Percentiles rank a stretch among this genome's conserved stretches.
Evolutionary conservation across 2,113 vertebrate genomes (phyloP).

Genomic region (Euleptes europaea): DNA sequence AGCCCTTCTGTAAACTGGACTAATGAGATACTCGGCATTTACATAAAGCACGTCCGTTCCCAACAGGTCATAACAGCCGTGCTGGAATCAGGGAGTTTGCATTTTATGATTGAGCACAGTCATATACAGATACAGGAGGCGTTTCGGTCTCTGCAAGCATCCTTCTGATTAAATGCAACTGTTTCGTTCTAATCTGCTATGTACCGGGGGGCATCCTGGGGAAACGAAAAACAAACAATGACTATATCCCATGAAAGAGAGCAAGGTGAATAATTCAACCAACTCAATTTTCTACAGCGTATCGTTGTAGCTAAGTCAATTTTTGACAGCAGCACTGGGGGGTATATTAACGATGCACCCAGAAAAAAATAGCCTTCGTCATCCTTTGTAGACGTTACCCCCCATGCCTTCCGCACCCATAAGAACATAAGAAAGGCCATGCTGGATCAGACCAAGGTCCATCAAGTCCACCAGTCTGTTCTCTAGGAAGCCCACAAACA

Average conservation of each 20-base stretch:
- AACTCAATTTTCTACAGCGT: background rate
- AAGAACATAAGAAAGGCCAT: too few species aligned
- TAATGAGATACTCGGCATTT: constrained; percentile 68
- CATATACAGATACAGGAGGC: background rate
- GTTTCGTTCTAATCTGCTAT: background rate
- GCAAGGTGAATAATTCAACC: background rate
- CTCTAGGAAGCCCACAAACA: too few species aligned
- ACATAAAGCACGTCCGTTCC: background rate
- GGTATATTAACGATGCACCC: background rate
- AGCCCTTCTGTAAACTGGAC: constrained; percentile 69
- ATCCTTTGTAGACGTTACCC: background rate
- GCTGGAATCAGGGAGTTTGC: background rate
- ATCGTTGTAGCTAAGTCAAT: background rate
- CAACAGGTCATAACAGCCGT: background rate
- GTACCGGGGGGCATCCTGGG: background rate
- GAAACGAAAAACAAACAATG: background rate
- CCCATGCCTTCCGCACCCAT: fast-evolving
- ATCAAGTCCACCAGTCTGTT: too few species aligned
- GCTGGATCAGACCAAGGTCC: too few species aligned
- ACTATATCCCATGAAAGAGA: background rate
- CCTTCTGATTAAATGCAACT: background rate
- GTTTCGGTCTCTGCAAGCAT: background rate
- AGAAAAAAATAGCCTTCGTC: background rate
- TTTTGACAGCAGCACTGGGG: constrained; percentile 4
- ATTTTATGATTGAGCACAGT: background rate